Evolutionary conservation across 2,888 invertebrate genomes (phyloP), one percentile per base, ranked within the genome.

Genomic region (Callyntrura guangdongensis): DNA sequence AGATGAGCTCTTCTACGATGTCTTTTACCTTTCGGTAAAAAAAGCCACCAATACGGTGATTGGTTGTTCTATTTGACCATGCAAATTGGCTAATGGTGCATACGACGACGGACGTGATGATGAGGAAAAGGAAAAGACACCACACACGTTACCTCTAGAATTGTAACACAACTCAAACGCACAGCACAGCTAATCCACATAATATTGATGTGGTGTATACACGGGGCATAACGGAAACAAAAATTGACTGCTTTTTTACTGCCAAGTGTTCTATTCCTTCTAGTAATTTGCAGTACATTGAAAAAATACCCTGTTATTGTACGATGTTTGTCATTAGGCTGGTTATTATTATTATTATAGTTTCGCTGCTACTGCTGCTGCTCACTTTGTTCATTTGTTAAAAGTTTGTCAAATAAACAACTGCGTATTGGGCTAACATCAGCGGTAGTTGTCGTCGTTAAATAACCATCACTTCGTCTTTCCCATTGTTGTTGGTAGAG

Each of bases 381-480:
- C 74, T 74, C 49, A 74, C 74, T 20, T 72, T 22, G 47, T 20
- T 22, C 74, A 72, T 17, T 72, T 72, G 72, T 47, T 67, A 72
- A 74, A 72, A 22, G 49, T n/a, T n/a, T 49, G 49, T 12, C 47
- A 49, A 74, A 74, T 74, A 49, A 74, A 74, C 45, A 67, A 74
- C 36, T 72, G 69, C 45, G 2, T 27, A 27, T 11, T 27, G 11
- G 67, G 27, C 3, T n/a, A n/a, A 27, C 67, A 67, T 9, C 27
- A 22, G 74, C n/a, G 49, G 72, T 45, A n/a, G 47, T 20, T 49
- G 22, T 14, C 49, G 49, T 22, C 49, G 74, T 49, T 49, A 74
- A 74, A 74, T 74, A 74, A 74, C 74, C 49, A 49, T 74, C 74
- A 49, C 17, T 74, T 74, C 74, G 12, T 74, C 74, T 74, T 74